phyloP scores from a whole-genome alignment of 2,888 invertebrate genomes.

The Leptopilina myrica region DNA sequence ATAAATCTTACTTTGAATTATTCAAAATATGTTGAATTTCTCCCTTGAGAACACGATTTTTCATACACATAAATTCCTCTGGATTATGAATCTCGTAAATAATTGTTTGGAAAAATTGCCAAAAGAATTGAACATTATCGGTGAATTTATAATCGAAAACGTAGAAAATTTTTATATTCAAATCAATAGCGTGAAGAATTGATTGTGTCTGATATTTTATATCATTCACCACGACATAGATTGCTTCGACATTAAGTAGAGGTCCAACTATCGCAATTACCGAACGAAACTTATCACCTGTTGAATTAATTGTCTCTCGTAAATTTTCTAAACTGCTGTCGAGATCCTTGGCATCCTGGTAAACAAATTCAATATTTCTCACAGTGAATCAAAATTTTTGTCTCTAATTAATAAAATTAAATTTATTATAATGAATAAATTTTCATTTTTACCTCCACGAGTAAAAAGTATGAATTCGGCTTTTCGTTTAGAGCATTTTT shows the following conservation, averaged over 20 bases:
- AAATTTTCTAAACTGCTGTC: background rate
- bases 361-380: background rate
- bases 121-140: background rate
- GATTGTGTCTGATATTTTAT: background rate
- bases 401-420: too few species aligned
- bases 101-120: background rate
- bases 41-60: background rate
- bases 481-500: background rate
- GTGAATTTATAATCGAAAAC: background rate
- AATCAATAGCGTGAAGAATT: background rate
- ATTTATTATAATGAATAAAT: too few species aligned
- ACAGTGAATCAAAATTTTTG: too few species aligned
- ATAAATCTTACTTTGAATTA: too few species aligned
- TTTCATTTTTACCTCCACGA: background rate
- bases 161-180: constrained; percentile 8
- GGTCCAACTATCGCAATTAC: background rate
- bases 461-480: background rate
- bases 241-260: background rate
- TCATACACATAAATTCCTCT: background rate
- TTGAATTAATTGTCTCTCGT: background rate
- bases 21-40: too few species aligned
- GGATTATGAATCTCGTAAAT: background rate
- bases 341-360: background rate
- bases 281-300: background rate
- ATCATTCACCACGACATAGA: background rate